Conservation (phyloP, 1,140 invertebrate species). For the Pachypeltis micranthus region DNA sequence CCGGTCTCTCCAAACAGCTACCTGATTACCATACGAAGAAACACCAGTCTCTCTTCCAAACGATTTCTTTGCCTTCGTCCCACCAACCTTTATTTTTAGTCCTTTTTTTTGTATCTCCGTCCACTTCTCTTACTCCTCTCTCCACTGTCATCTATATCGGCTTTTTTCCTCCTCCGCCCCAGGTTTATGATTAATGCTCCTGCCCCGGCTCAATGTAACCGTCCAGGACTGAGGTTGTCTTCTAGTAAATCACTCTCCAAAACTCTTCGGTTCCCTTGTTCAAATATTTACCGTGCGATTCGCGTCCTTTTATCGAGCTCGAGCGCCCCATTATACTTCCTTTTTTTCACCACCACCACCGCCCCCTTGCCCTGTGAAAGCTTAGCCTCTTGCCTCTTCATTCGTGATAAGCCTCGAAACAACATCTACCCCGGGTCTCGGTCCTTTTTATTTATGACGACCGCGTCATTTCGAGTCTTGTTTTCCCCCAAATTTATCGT, state of each 20-base stretch:
- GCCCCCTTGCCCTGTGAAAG: not conserved
- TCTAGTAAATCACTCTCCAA: not conserved
- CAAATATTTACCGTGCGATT: slow-evolving; percentile 4
- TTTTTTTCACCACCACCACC: no score
- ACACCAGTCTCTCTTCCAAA: not conserved
- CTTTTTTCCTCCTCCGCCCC: no score
- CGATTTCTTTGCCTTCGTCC: no score
- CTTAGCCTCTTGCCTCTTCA: not conserved
- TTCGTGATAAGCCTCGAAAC: not conserved
- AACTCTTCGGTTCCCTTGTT: not conserved
- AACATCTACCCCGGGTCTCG: not conserved
- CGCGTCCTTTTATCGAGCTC: not conserved
- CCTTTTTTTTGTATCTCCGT: no score
- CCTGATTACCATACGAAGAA: slow-evolving; percentile 8
- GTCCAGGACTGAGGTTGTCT: not conserved
- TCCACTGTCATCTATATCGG: no score
- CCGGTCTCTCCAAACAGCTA: slow-evolving; percentile 2
- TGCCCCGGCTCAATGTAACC: not conserved
- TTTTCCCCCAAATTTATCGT: not conserved
- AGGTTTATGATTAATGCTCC: slow-evolving; percentile 5
- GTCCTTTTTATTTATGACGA: not conserved
- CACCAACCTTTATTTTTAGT: no score
- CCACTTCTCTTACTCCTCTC: no score
- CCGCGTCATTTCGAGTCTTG: not conserved
- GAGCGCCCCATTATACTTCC: not conserved